These are phyloP conservation scores for Drosophila algonquin DNA, from an alignment of 2,888 invertebrate genomes.

Conservation along the genomic window DNA sequence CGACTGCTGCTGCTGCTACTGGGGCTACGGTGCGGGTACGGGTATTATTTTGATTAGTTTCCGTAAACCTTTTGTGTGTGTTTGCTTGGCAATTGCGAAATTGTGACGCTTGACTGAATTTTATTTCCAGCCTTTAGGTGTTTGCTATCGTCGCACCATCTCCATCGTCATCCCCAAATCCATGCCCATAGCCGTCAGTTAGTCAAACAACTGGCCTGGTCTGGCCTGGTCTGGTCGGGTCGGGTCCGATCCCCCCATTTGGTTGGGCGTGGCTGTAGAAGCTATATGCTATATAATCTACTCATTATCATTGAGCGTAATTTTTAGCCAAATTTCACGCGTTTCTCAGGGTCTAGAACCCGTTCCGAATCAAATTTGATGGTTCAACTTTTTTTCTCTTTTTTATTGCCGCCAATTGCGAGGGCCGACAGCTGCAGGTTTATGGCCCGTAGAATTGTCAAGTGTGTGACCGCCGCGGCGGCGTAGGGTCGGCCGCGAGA, in stretches of 20 bases:
- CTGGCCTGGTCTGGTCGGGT: conserved; percentile 4
- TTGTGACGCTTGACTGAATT: conserved; percentile 69
- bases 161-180: conserved; percentile 33
- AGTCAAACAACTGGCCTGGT: conserved; percentile 42
- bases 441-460: conserved; percentile 32
- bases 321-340: conserved; percentile 59
- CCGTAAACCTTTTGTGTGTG: conserved; percentile 51
- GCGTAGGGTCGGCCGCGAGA: conserved; percentile 15
- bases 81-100: conserved; percentile 77
- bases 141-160: conserved; percentile 37
- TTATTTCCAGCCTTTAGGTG: conserved; percentile 62
- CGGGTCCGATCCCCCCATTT: conserved; percentile 6
- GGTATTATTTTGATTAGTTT: conserved; percentile 31
- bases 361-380: conserved; percentile 39
- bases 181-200: conserved; percentile 4
- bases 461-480: conserved; percentile 7
- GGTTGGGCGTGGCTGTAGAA: conserved; percentile 2
- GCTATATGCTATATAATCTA: conserved; percentile 40
- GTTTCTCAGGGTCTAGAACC: conserved; percentile 52
- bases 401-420: conserved; percentile 28
- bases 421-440: conserved; percentile 9
- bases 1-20: conserved; percentile 15
- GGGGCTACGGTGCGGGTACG: not conserved
- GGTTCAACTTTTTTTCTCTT: conserved; percentile 4
- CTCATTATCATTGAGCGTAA: conserved; percentile 59